Evolutionary conservation across 1,140 invertebrate genomes (phyloP).

Genomic region (Ceratoteleas bidentatus): DNA sequence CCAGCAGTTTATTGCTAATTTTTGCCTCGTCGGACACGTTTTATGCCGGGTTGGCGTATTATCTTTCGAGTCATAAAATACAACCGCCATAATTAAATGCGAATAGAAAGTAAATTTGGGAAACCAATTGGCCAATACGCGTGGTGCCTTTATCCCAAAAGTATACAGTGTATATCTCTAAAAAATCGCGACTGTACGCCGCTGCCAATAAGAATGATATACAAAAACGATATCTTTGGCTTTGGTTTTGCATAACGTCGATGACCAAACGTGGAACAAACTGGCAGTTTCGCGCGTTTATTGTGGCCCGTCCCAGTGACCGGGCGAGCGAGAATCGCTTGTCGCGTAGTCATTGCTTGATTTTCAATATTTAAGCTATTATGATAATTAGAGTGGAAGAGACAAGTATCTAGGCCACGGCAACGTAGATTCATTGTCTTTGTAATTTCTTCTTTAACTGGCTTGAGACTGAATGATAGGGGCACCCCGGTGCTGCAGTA

Average conservation of each 20-base stretch:
- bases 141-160: not conserved
- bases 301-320: conserved; percentile 6
- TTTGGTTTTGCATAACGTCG: conserved; percentile 55
- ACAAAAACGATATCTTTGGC: conserved; percentile 49
- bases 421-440: conserved; percentile 39
- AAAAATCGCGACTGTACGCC: conserved; percentile 45
- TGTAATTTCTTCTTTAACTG: conserved; percentile 74
- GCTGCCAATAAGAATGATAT: conserved; percentile 48
- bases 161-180: conserved; percentile 53
- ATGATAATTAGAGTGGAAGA: conserved; percentile 78
- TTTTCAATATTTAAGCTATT: conserved; percentile 69
- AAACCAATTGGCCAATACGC: not conserved
- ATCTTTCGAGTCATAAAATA: conserved; percentile 19
- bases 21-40: no score
- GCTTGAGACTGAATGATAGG: conserved; percentile 82
- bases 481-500: conserved; percentile 82
- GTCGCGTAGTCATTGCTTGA: conserved; percentile 42
- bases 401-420: conserved; percentile 74
- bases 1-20: no score
- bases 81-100: conserved; percentile 11
- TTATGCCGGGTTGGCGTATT: no score
- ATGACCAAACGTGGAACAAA: conserved; percentile 64
- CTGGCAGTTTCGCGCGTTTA: conserved; percentile 68
- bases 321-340: conserved; percentile 28
- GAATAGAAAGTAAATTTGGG: not conserved